These are phyloP conservation scores for Bolinopsis microptera DNA, from an alignment of 37 sponge, comb jelly and placozoan genomes.

Conservation along the genomic window DNA sequence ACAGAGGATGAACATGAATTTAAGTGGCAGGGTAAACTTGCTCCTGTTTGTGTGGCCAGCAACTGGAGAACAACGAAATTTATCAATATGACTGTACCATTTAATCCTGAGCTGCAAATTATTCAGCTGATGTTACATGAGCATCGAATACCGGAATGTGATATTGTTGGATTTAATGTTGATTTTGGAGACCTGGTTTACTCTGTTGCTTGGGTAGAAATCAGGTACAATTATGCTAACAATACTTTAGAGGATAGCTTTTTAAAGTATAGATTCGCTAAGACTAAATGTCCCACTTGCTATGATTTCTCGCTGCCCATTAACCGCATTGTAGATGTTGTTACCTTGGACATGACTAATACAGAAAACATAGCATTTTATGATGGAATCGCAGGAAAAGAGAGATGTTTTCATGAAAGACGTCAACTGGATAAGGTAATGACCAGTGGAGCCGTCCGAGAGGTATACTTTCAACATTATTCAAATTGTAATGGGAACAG, in stretches of 20 bases:
- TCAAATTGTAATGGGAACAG: neutral
- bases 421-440: neutral
- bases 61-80: neutral
- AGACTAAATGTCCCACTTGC: neutral
- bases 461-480: neutral
- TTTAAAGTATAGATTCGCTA: neutral
- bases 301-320: neutral
- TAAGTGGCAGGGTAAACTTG: neutral
- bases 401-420: neutral
- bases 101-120: neutral
- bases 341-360: neutral
- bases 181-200: neutral
- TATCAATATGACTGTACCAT: neutral
- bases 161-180: neutral
- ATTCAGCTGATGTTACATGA: neutral
- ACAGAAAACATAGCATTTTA: neutral
- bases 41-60: neutral
- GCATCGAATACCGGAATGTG: neutral
- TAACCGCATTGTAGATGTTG: neutral
- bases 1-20: neutral
- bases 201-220: neutral
- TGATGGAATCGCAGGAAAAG: neutral
- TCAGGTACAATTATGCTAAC: neutral
- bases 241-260: neutral
- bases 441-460: neutral